A percentile compares a stretch with the other conserved stretches of the same genome.
Conservation (phyloP, 1,140 invertebrate species). For the Charaxes varanes region DNA sequence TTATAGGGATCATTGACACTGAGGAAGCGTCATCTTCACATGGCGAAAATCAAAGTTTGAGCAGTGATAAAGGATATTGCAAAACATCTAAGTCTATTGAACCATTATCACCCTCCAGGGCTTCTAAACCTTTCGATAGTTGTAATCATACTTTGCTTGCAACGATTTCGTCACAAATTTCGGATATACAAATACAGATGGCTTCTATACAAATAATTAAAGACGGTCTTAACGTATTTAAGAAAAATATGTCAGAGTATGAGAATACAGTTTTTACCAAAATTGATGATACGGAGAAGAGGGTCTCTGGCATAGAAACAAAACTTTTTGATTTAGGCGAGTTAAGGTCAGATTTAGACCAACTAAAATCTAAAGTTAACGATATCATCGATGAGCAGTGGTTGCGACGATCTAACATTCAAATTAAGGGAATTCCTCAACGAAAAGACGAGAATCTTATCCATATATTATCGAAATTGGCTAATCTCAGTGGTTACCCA, state of each 20-base stretch:
- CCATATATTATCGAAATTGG: not conserved
- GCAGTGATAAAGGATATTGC: not conserved
- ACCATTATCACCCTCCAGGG: not conserved
- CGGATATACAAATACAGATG: not conserved
- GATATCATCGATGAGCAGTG: conserved; percentile 4
- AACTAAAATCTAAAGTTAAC: not conserved
- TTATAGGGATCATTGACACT: not conserved
- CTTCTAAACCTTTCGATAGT: not conserved
- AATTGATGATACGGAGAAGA: too few species aligned
- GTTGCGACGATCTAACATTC: conserved; percentile 6
- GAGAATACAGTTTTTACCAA: too few species aligned
- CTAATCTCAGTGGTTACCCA: too few species aligned
- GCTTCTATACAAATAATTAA: not conserved
- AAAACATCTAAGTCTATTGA: not conserved
- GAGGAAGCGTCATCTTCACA: not conserved
- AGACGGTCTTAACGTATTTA: not conserved
- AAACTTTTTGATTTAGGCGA: too few species aligned
- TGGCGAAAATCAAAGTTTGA: not conserved
- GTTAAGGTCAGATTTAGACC: not conserved
- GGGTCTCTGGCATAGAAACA: too few species aligned
- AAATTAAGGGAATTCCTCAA: conserved; percentile 8
- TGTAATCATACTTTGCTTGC: not conserved
- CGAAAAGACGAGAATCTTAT: conserved; percentile 4
- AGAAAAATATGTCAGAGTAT: not conserved
- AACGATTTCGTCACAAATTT: not conserved